These are phyloP conservation scores for Phymanthus crucifer DNA, from an alignment of 92 coral and sea anemone species.

Conservation along the genomic window DNA sequence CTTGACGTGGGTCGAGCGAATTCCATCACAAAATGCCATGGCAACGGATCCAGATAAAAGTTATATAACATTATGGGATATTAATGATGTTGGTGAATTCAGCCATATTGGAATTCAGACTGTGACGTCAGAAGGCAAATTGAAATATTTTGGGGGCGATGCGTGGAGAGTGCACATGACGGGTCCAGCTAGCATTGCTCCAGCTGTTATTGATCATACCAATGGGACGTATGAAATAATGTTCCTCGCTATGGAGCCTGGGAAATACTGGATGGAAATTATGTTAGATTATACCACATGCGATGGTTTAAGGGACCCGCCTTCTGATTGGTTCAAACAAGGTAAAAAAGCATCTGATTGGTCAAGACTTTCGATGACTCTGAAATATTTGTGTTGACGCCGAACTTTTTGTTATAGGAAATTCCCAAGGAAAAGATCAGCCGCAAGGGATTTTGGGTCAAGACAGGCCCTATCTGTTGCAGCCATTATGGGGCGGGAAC, in stretches of 20 bases:
- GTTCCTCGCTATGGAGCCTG: conserved; percentile 69
- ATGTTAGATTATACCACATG: conserved; percentile 69
- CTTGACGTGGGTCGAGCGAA: conserved; percentile 39
- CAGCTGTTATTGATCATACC: conserved; percentile 57
- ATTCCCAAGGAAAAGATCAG: conserved; percentile 70
- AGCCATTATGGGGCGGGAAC: conserved; percentile 47
- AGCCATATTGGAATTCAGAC: conserved; percentile 66
- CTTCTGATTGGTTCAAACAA: conserved; percentile 64
- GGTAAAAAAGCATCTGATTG: conserved; percentile 36
- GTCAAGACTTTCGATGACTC: neutral
- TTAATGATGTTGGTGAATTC: conserved; percentile 58
- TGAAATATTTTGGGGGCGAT: conserved; percentile 62
- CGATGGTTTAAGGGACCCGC: conserved; percentile 70
- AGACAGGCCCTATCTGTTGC: conserved; percentile 38
- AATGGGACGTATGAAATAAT: conserved; percentile 68
- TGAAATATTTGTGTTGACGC: neutral
- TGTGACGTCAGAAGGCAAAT: conserved; percentile 45
- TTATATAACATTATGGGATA: conserved; percentile 59
- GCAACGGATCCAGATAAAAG: conserved; percentile 58
- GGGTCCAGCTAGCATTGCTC: conserved; percentile 68
- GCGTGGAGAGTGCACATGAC: conserved; percentile 63
- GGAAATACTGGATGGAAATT: conserved; percentile 50
- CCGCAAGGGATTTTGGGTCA: conserved; percentile 53
- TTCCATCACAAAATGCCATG: conserved; percentile 25
- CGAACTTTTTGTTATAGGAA: conserved; percentile 31